Conservation (phyloP, 1,140 invertebrate genomes). For the Hypothenemus hampei region DNA sequence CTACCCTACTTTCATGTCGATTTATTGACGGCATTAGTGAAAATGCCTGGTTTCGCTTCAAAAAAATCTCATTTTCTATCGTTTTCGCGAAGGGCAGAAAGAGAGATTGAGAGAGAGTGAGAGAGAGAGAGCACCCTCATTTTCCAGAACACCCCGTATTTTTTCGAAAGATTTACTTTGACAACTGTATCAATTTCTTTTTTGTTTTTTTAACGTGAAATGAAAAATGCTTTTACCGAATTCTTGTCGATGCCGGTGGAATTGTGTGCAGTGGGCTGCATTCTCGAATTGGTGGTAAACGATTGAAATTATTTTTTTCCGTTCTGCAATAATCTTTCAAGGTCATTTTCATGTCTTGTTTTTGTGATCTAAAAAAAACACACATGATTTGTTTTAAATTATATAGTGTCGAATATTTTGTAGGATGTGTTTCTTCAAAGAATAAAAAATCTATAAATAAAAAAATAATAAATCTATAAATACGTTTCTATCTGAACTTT, state of each 20-base stretch:
- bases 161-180: no score
- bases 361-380: conserved; percentile 51
- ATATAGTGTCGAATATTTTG: background rate
- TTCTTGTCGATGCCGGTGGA: conserved; percentile 62
- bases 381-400: background rate
- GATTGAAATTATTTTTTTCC: conserved; percentile 48
- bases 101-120: no score
- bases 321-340: conserved; percentile 41
- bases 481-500: no score
- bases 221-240: conserved; percentile 54
- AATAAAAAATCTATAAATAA: no score
- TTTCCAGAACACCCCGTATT: no score
- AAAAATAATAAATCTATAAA: no score
- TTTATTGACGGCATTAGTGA: no score
- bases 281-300: conserved; percentile 78
- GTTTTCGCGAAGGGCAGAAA: background rate
- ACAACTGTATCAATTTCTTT: no score
- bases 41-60: no score
- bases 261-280: conserved; percentile 47
- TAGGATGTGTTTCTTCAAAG: background rate
- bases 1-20: no score
- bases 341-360: conserved; percentile 67
- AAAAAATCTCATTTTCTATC: no score
- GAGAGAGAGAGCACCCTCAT: background rate
- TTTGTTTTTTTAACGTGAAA: no score